These are phyloP conservation scores for Acleris cristana DNA, from an alignment of 2,888 invertebrate genomes.

Conservation along the genomic window DNA sequence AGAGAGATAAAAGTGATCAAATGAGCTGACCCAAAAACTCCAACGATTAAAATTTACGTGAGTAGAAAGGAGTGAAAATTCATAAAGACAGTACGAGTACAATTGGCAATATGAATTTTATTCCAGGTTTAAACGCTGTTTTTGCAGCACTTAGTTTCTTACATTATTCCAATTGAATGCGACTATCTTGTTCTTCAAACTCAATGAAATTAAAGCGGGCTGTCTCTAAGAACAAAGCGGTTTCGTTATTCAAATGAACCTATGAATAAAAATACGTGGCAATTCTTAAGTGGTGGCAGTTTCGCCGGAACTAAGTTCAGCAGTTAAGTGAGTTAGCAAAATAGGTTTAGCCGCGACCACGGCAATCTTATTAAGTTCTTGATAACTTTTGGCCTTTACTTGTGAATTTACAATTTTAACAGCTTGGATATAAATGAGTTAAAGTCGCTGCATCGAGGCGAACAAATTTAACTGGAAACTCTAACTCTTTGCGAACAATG, in stretches of 20 bases:
- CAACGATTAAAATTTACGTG: too few relatives aligned
- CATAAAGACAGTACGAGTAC: too few relatives aligned
- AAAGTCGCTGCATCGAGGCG: slow-evolving; percentile 31
- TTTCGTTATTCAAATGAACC: slow-evolving; percentile 29
- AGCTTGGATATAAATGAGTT: slow-evolving; percentile 29
- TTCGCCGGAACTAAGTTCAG: slow-evolving; percentile 67
- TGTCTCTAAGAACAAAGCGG: slow-evolving; percentile 14
- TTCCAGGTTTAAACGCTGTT: too few relatives aligned
- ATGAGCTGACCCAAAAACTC: too few relatives aligned
- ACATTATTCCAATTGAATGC: not conserved
- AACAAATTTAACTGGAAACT: slow-evolving; percentile 21
- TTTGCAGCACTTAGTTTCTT: not conserved
- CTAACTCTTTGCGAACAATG: slow-evolving; percentile 18
- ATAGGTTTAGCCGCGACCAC: slow-evolving; percentile 73
- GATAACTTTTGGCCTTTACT: slow-evolving; percentile 73
- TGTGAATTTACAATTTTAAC: slow-evolving; percentile 44
- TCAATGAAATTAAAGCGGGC: slow-evolving; percentile 18
- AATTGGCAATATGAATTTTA: too few relatives aligned
- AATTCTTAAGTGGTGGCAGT: slow-evolving; percentile 61
- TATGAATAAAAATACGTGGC: slow-evolving; percentile 63
- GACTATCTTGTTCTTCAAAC: slow-evolving; percentile 17
- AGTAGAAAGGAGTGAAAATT: too few relatives aligned
- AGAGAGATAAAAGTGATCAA: too few relatives aligned
- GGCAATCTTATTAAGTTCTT: slow-evolving; percentile 74
- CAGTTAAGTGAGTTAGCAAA: slow-evolving; percentile 70